A percentile compares a stretch with the other conserved stretches of the same genome.
Evolutionary conservation across 2,888 invertebrate species (phyloP).

Genomic region (Monopis laevigella): DNA sequence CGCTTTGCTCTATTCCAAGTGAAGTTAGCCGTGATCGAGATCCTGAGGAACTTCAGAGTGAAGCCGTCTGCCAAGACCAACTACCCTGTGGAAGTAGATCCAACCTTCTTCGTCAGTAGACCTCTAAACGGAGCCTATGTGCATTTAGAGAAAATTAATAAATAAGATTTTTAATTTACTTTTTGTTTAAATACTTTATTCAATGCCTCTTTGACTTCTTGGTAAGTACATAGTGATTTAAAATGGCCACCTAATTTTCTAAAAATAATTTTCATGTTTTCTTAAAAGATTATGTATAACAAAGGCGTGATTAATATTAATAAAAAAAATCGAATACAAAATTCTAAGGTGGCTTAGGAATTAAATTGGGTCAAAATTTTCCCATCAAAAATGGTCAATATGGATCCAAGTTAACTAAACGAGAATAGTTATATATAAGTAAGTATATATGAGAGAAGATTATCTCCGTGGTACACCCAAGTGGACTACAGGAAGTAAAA

Average conservation of each 20-base stretch:
- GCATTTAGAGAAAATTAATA: conserved; percentile 3
- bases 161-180: background rate
- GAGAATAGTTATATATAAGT: too few relatives aligned
- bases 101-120: conserved; percentile 12
- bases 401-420: too few relatives aligned
- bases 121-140: conserved; percentile 15
- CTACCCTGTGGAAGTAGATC: conserved; percentile 25
- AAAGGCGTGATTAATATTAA: background rate
- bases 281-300: background rate
- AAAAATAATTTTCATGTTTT: too few relatives aligned
- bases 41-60: conserved; percentile 23
- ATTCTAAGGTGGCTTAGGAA: too few relatives aligned
- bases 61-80: conserved; percentile 21
- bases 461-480: too few relatives aligned
- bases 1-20: conserved; percentile 23
- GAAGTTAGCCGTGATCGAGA: conserved; percentile 22
- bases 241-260: too few relatives aligned
- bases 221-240: too few relatives aligned
- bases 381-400: too few relatives aligned
- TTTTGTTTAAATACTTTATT: background rate
- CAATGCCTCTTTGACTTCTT: too few relatives aligned
- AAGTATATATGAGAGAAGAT: too few relatives aligned
- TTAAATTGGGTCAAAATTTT: too few relatives aligned
- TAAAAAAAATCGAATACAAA: background rate
- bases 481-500: too few relatives aligned